Conservation (phyloP, 2,113 vertebrate genomes). For the Atrichornis clamosus region DNA sequence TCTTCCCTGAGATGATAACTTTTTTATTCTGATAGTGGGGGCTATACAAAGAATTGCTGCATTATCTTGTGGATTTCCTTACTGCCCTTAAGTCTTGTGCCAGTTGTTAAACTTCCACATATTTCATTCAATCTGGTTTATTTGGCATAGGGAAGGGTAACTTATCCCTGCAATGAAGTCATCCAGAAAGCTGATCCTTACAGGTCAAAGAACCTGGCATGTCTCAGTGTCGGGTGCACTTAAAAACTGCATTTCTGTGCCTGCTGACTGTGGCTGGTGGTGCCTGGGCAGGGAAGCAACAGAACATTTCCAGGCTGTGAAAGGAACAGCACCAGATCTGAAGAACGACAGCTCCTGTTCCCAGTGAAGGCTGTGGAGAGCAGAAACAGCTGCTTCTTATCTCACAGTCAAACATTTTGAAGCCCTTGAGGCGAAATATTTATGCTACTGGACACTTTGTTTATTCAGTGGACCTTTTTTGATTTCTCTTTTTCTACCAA, state of each 20-base stretch:
- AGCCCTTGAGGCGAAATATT: constrained; percentile 22
- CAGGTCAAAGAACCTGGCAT: neutral
- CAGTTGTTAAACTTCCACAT: neutral
- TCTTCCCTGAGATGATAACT: neutral
- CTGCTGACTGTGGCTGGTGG: neutral
- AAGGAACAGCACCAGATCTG: neutral
- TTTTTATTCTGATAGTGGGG: neutral
- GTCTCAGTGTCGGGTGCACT: neutral
- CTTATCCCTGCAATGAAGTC: neutral
- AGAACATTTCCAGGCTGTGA: neutral
- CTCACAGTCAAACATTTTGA: constrained; percentile 20
- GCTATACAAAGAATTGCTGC: neutral
- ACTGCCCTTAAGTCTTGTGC: neutral
- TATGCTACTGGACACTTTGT: constrained; percentile 53
- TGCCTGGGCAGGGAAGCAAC: neutral
- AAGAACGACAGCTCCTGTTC: neutral
- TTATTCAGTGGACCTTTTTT: constrained; percentile 11
- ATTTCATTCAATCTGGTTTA: neutral
- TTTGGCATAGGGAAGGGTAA: neutral
- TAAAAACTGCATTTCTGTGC: neutral
- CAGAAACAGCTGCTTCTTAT: constrained; percentile 45
- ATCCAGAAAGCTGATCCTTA: neutral
- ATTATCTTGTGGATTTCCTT: neutral
- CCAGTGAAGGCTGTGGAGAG: neutral
- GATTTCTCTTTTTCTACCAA: neutral